A percentile compares a stretch with the other conserved stretches of the same genome.
These are phyloP conservation scores for Mormoops blainvillei DNA, from an alignment of 2,113 vertebrate genomes.

Conservation along the genomic window DNA sequence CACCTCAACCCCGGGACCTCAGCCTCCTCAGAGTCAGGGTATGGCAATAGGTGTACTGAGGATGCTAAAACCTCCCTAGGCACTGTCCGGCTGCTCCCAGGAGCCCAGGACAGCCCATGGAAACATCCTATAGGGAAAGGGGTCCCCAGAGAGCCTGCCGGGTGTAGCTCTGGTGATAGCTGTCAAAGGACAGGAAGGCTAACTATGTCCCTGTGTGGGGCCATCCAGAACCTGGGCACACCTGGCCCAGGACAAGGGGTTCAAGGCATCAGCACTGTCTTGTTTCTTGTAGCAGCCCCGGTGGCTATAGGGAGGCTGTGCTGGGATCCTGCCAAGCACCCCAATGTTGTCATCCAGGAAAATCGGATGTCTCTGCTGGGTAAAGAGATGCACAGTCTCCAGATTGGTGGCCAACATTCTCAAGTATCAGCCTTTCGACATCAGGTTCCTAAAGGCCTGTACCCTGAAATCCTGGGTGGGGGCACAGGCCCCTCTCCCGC, in stretches of 20 bases:
- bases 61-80: accelerated
- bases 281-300: neutral
- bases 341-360: neutral
- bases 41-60: too few species aligned
- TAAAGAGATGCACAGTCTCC: neutral
- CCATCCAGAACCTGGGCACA: accelerated
- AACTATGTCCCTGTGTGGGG: neutral
- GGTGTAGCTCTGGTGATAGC: neutral
- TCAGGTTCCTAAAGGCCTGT: neutral
- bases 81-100: neutral
- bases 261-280: neutral
- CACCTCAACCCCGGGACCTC: neutral
- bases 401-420: neutral
- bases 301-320: neutral
- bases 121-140: too few species aligned
- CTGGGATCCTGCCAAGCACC: neutral
- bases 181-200: neutral
- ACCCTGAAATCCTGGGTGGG: too few species aligned
- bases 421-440: neutral
- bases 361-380: neutral
- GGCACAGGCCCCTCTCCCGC: neutral
- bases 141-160: neutral
- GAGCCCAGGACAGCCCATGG: neutral
- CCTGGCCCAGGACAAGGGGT: too few species aligned
- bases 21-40: neutral